Evolutionary conservation across 2,888 invertebrate genomes (phyloP).

Genomic region (Acanthosoma haemorrhoidale): DNA sequence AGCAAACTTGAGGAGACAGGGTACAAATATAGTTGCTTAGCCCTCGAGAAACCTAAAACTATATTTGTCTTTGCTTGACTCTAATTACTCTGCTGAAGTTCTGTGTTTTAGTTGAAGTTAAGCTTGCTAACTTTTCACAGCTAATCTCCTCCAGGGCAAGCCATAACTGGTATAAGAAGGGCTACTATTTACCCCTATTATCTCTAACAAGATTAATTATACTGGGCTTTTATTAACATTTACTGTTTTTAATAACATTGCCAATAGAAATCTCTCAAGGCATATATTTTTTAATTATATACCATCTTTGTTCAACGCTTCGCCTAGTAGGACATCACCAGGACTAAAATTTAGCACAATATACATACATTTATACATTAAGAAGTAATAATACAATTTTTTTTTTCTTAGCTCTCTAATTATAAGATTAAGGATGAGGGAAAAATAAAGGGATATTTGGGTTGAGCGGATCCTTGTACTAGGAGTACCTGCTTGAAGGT

Average conservation of each 20-base stretch:
- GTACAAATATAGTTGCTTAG: not conserved
- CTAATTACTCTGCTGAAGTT: conserved; percentile 13
- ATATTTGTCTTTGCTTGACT: conserved; percentile 15
- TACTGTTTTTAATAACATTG: not conserved
- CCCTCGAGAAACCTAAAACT: conserved; percentile 4
- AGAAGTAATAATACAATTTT: no score
- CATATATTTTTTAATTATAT: no score
- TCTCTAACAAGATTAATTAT: conserved; percentile 14
- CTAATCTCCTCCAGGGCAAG: not conserved
- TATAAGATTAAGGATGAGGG: no score
- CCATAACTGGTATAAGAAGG: not conserved
- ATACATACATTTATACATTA: no score
- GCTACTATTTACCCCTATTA: not conserved
- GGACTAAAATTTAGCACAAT: no score
- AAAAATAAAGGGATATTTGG: no score
- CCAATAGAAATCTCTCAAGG: no score
- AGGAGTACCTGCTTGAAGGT: no score
- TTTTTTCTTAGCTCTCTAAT: no score
- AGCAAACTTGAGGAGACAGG: not conserved
- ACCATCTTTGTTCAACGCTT: no score
- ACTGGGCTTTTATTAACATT: not conserved
- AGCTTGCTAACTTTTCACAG: conserved; percentile 22
- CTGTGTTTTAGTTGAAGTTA: conserved; percentile 21
- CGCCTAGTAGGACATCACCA: no score
- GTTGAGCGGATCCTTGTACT: no score